A percentile compares a stretch with the other conserved stretches of the same genome.
Conservation (phyloP, 2,797 vertebrate genomes). For the Tokudaia muenninki region DNA sequence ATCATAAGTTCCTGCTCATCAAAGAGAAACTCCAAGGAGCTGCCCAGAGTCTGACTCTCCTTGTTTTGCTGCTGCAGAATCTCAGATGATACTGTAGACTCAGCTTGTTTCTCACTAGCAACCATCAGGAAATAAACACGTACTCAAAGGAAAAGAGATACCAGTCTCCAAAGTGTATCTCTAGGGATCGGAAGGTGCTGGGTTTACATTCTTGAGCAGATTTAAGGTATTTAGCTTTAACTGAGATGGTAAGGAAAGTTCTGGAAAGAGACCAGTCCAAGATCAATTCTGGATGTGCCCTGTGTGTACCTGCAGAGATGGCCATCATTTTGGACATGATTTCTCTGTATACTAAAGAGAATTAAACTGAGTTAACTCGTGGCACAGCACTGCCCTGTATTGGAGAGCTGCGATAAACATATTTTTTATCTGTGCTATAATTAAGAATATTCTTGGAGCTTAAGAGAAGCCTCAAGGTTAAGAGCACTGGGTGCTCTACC, state of each 20-base stretch:
- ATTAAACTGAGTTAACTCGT: background rate
- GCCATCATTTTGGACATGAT: background rate
- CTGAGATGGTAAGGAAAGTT: background rate
- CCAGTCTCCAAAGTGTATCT: background rate
- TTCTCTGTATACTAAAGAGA: background rate
- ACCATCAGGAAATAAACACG: background rate
- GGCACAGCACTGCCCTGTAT: background rate
- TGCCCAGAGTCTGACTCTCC: rapidly evolving
- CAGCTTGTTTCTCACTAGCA: background rate
- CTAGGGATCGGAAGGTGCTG: background rate
- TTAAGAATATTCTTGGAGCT: background rate
- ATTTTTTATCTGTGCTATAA: background rate
- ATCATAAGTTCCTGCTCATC: background rate
- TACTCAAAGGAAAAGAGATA: background rate
- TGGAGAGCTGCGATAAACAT: background rate
- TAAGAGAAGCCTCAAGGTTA: background rate
- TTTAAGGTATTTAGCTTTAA: background rate
- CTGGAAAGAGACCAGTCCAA: background rate
- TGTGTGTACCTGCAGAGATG: background rate
- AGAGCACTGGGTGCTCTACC: background rate
- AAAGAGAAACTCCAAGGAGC: background rate
- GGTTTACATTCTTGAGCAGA: background rate
- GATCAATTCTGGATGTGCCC: background rate
- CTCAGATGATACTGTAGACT: background rate
- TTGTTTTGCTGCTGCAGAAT: rapidly evolving